phyloP scores from a whole-genome alignment of 2,888 invertebrate species.

The Acanthacorydalis orientalis region DNA sequence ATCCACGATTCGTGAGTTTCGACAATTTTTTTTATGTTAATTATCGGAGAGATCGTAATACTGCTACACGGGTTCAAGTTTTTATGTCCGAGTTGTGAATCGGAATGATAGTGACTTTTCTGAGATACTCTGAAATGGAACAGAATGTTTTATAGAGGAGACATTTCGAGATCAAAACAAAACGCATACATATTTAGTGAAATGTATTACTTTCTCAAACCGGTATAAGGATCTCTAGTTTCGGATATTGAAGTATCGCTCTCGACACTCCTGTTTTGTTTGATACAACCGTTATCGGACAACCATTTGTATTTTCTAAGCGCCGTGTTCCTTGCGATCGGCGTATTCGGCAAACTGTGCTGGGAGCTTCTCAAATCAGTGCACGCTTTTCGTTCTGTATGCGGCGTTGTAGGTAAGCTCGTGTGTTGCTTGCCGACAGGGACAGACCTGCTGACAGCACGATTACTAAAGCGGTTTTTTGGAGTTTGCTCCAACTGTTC shows the following conservation, averaged over 20 bases:
- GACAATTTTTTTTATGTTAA: conserved; percentile 2
- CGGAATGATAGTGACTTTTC: neutral
- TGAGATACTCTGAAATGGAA: neutral
- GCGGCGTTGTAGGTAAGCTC: neutral
- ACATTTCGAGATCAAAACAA: too few relatives aligned
- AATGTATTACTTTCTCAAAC: neutral
- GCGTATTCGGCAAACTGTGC: neutral
- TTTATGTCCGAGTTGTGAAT: neutral
- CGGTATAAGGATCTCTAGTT: neutral
- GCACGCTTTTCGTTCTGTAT: neutral
- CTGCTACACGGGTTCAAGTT: neutral
- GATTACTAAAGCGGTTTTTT: neutral
- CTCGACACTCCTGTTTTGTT: neutral
- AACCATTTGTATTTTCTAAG: neutral
- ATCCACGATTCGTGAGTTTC: conserved; percentile 5
- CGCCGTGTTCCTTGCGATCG: neutral
- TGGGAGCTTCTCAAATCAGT: neutral
- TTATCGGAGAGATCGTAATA: neutral
- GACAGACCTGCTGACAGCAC: neutral
- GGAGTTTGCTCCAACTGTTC: neutral
- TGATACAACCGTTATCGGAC: neutral
- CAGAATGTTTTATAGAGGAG: neutral
- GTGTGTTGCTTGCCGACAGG: neutral
- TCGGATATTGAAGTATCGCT: neutral
- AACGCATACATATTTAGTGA: too few relatives aligned